A percentile compares a stretch with the other conserved stretches of the same genome.
Conservation (phyloP, 2,113 vertebrate species). For the Syrmaticus mikado region DNA sequence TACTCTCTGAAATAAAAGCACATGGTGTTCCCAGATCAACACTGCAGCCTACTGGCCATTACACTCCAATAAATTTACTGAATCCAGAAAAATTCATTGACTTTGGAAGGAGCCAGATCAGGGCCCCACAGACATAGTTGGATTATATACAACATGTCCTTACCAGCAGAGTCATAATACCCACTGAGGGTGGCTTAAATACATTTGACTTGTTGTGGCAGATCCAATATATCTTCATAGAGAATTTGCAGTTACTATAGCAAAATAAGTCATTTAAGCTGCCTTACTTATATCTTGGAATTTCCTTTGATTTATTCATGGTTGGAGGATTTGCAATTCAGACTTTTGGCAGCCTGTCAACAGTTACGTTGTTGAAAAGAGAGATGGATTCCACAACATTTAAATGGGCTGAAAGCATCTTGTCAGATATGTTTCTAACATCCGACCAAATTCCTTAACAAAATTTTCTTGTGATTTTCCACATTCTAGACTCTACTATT, state of each 20-base stretch:
- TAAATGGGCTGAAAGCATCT: conserved; percentile 33
- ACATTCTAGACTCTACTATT: neutral
- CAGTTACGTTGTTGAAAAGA: neutral
- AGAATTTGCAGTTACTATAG: conserved; percentile 47
- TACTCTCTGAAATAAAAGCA: neutral
- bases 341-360: conserved; percentile 62
- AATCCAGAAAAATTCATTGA: neutral
- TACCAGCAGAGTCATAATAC: neutral
- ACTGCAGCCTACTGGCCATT: conserved; percentile 55
- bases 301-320: conserved; percentile 70
- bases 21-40: neutral
- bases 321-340: conserved; percentile 53
- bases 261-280: conserved; percentile 42
- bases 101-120: neutral
- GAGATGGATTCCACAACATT: conserved; percentile 54
- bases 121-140: neutral
- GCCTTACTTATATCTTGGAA: conserved; percentile 60
- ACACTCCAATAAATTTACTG: neutral
- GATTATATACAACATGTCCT: neutral
- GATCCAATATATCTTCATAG: conserved; percentile 11
- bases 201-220: conserved; percentile 16
- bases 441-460: conserved; percentile 32
- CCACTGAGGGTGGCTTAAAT: neutral
- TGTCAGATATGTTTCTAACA: conserved; percentile 19
- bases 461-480: neutral